Evolutionary conservation across 2,113 vertebrate genomes (phyloP).

Genomic region (Corynorhinus townsendii): DNA sequence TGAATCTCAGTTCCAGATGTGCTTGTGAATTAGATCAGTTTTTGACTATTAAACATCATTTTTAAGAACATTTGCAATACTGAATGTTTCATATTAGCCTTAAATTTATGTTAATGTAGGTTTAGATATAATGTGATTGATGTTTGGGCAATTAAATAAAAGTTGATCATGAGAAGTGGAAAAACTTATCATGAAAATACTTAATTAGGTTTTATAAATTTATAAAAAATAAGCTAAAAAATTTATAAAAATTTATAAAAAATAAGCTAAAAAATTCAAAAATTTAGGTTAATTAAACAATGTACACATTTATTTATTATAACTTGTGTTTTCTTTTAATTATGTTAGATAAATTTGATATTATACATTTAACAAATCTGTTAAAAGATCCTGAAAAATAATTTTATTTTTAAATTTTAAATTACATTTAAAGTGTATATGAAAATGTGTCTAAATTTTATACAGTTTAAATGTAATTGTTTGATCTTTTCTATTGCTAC

Average conservation of each 20-base stretch:
- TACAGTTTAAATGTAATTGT: neutral
- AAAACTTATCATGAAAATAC: neutral
- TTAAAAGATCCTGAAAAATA: neutral
- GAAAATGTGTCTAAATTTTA: neutral
- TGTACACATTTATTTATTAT: neutral
- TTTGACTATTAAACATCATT: constrained; percentile 34
- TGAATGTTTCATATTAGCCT: neutral
- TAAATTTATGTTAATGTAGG: neutral
- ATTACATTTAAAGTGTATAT: neutral
- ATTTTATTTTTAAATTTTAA: neutral
- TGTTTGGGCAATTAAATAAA: neutral
- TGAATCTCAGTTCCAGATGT: neutral
- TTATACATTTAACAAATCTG: neutral
- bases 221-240: constrained; percentile 24
- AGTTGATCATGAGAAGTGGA: neutral
- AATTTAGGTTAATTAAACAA: neutral
- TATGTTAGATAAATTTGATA: neutral
- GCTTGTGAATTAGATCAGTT: constrained; percentile 20
- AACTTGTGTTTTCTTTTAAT: constrained; percentile 2
- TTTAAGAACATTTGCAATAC: constrained; percentile 1
- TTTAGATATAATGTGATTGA: neutral
- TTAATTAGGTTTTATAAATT: neutral
- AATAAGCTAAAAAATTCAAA: neutral
- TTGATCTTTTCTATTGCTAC: neutral
- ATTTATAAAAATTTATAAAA: constrained; percentile 8